Evolutionary conservation across 1,140 invertebrate genomes (phyloP).

Genomic region (Drosophila micromelanica): DNA sequence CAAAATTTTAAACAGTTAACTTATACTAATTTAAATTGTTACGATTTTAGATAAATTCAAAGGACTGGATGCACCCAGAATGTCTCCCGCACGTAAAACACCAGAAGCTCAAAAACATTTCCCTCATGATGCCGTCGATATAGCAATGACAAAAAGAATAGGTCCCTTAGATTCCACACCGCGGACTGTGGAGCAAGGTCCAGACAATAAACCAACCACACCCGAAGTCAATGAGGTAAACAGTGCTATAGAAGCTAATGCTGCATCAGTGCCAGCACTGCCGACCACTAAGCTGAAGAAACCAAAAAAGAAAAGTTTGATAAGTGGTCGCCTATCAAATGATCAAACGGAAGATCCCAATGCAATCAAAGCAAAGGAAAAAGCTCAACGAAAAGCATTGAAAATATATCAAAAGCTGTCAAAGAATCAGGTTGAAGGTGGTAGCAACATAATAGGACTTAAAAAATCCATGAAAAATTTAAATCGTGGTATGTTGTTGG

Average conservation of each 20-base stretch:
- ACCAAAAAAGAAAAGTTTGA: slow-evolving; percentile 47
- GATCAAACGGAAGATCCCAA: slow-evolving; percentile 8
- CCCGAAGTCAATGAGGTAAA: neutral
- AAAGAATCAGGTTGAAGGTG: slow-evolving; percentile 31
- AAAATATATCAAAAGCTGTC: slow-evolving; percentile 68
- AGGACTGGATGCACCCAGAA: slow-evolving; percentile 64
- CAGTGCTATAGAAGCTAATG: neutral
- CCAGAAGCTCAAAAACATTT: neutral
- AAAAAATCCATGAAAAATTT: slow-evolving; percentile 55
- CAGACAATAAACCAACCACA: too few relatives aligned
- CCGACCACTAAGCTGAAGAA: slow-evolving; percentile 25
- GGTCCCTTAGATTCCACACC: neutral
- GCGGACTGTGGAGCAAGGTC: neutral
- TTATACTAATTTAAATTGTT: too few relatives aligned
- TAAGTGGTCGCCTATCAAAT: neutral
- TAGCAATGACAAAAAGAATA: neutral
- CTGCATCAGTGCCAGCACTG: neutral
- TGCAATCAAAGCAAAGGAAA: slow-evolving; percentile 53
- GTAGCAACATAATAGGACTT: slow-evolving; percentile 5
- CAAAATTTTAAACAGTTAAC: too few relatives aligned
- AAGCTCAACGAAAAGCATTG: slow-evolving; percentile 59
- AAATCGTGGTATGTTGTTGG: slow-evolving; percentile 23
- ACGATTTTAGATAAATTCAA: slow-evolving; percentile 54
- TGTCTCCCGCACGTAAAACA: neutral
- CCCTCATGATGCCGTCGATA: neutral